Evolutionary conservation across 1,140 invertebrate genomes (phyloP), one percentile per base, ranked within the genome.

Genomic region (Gryllus bimaculatus): DNA sequence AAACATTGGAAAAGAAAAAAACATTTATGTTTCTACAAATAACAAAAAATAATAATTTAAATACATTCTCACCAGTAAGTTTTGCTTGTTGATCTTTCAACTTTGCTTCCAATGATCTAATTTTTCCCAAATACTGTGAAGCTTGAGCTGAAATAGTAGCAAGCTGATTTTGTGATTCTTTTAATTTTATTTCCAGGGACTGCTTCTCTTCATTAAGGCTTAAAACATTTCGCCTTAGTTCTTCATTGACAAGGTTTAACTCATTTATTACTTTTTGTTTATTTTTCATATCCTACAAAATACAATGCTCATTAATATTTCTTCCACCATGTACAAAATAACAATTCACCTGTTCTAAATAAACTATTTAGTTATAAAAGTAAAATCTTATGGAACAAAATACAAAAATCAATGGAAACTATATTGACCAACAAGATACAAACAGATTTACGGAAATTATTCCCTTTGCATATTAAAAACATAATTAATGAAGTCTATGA

Each of bases 181-280:
- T 66, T 21, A 79, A 48, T 8, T 48, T 20, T 75, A n/a, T n/a
- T 48, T 48, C 47, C 10, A 39, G 21, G 12, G 18, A 47, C 8
- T 10, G 73, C 18, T 73, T 48, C 21, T 75, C 73, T 20, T 79
- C 74, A 48, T 79, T 66, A 47, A 73, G 66, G 47, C 18, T 15
- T 18, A 47, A 49, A 20, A 79, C 39, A 74, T 26, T 75, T 75
- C 48, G 74, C 15, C 49, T 74, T 47, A 79, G 10, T 13, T 79
- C 73, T 21, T 79, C 78, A 73, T 73, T 79, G 8, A 48, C 21
- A 13, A 12, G 21, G 47, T 26, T 79, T 15, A 79, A 47, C 18
- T 79, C 78, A 49, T 66, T 75, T 8, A 86, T 80, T 80, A 85
- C 84, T 81, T 83, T 85, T 79, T 83, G 84, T 66, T 86, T 79